These are phyloP conservation scores for Latrodectus elegans DNA, from an alignment of 2,888 invertebrate genomes.

Conservation along the genomic window DNA sequence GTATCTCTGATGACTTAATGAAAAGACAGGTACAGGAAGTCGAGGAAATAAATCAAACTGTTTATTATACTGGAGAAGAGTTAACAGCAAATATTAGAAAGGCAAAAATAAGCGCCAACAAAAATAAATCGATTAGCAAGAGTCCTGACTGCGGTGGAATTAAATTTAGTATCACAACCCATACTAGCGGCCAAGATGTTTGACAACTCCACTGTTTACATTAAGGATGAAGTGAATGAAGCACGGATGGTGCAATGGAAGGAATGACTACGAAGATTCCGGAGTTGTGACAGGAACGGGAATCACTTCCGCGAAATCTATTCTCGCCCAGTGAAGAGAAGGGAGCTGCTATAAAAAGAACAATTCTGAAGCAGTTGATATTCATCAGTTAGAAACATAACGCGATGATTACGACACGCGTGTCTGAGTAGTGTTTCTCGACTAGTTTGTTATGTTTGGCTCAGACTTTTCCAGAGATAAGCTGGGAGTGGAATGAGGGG, in stretches of 20 bases:
- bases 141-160: constrained; percentile 11
- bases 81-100: too few species aligned
- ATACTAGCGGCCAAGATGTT: constrained; percentile 18
- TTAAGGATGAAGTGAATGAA: constrained; percentile 23
- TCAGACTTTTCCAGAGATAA: constrained; percentile 23
- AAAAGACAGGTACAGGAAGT: too few species aligned
- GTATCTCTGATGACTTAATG: too few species aligned
- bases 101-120: neutral
- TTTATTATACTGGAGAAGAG: too few species aligned
- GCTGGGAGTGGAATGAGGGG: constrained; percentile 12
- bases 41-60: too few species aligned
- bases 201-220: constrained; percentile 55
- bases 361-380: constrained; percentile 25
- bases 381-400: constrained; percentile 57
- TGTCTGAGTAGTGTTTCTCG: constrained; percentile 9
- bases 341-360: constrained; percentile 53
- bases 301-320: constrained; percentile 22
- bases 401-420: constrained; percentile 51
- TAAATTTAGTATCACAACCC: constrained; percentile 33
- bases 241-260: constrained; percentile 12
- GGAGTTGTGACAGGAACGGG: constrained; percentile 20
- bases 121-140: neutral
- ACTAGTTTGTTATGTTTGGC: constrained; percentile 42
- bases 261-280: neutral
- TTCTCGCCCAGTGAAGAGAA: constrained; percentile 21